Base-by-base conservation (phyloP, 2,888 invertebrate genomes). In the Protonemura montana region DNA sequence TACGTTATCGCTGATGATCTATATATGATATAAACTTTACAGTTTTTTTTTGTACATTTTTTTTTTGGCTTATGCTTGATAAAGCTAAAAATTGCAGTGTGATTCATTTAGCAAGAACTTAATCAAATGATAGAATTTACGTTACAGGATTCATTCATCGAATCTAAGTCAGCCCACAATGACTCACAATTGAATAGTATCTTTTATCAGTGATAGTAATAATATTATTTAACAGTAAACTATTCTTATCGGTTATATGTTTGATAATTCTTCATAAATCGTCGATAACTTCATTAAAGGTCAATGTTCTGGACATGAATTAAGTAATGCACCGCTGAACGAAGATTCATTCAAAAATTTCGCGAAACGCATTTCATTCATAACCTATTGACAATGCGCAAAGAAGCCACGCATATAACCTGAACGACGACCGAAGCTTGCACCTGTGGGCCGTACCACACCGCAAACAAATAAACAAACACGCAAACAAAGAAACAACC, bases 201-300 rank as follows among this genome's bases (percentile, higher is more conserved):
- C 13, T 21, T 59, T 59, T 59, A 59, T 59, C 59, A 59, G 59
- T 21, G 21, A 59, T 59, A 59, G 59, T 59, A 21, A 41, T 21
- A 10, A 59, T 59, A 21, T 59, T 59, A 59, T 59, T 59, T 59
- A 59, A 59, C 59, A 59, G 13, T 59, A 59, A 59, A 59, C 59
- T 59, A 10, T 59, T 59, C 59, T 59, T 59, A 59, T 59, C 59
- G 59, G 59, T 59, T 59, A 13, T 21, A 16, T 21, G 13, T 59
- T 59, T 59, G 59, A 7, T 59, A 59, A 10, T 59, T 10, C 21
- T 59, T 59, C 13, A 21, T 21, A 59, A 59, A 21, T 13, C 28
- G n/a, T 78, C 28, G 78, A 78, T 78, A 78, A 78, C 7, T 78
- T 78, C 10, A 78, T 78, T 10, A 21, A 78, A 41, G 41, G 82